Percentiles rank a stretch among this genome's conserved stretches.
phyloP scores from a whole-genome alignment of 2,113 vertebrate species.

The rat (Rattus norvegicus) region DNA sequence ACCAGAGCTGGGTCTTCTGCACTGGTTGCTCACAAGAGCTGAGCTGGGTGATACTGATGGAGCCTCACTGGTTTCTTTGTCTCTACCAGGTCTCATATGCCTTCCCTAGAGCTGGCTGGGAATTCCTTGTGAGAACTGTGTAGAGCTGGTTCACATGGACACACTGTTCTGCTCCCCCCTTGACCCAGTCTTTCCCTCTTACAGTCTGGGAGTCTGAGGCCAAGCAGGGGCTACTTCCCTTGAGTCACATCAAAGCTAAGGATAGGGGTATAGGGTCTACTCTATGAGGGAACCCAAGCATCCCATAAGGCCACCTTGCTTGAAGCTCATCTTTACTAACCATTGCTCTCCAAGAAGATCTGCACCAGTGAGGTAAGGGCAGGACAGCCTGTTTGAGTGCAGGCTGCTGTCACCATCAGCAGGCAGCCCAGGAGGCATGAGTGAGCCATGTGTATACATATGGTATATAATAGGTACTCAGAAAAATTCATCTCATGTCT shows the following conservation, averaged over 20 bases:
- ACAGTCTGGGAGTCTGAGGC: background rate
- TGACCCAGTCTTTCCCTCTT: background rate
- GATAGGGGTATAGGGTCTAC: background rate
- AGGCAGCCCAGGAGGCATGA: background rate
- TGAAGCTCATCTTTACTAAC: background rate
- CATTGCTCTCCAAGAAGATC: background rate
- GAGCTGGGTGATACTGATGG: too few species aligned
- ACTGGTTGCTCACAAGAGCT: background rate
- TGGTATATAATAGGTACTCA: background rate
- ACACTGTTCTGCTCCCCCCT: fast-evolving
- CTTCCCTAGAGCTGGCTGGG: background rate
- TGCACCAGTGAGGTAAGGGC: too few species aligned
- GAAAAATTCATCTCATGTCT: background rate
- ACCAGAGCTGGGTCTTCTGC: background rate
- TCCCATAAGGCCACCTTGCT: background rate
- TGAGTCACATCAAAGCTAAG: background rate
- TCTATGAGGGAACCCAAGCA: background rate
- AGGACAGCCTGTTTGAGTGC: background rate
- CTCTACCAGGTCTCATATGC: background rate
- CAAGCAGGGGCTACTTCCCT: background rate
- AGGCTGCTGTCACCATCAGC: background rate
- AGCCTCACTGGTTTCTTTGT: background rate
- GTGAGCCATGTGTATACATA: background rate
- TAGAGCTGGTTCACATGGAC: background rate
- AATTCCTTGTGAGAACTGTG: background rate